Conservation (phyloP, 2,113 vertebrate species). For the Cynopterus brachyotis region DNA sequence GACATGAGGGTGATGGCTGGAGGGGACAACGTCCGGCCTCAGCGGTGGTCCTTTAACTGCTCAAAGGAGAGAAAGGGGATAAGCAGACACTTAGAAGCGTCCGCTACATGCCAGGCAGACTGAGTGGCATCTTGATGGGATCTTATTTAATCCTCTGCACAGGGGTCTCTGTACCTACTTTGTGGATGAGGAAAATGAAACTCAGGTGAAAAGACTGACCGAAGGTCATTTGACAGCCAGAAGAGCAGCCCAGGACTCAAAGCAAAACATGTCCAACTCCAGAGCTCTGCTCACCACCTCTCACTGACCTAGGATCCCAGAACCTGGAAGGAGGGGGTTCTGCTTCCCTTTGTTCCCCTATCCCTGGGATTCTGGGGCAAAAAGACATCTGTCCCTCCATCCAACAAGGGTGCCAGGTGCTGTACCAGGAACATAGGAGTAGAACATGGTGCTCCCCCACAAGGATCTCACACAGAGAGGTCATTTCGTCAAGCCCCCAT, state of each 20-base stretch:
- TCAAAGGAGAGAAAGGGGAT: neutral
- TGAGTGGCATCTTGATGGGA: fast-evolving
- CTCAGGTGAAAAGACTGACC: neutral
- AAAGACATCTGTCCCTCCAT: neutral
- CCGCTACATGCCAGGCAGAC: neutral
- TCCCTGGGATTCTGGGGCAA: neutral
- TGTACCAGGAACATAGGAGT: neutral
- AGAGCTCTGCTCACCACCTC: neutral
- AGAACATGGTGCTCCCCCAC: neutral
- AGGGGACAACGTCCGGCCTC: neutral
- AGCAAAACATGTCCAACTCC: neutral
- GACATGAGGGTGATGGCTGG: neutral
- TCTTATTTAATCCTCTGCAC: neutral
- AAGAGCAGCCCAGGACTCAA: neutral
- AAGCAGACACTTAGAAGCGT: neutral
- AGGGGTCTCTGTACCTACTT: neutral
- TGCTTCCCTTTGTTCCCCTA: neutral
- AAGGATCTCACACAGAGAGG: neutral
- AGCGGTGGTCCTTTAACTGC: neutral
- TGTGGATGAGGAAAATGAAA: neutral
- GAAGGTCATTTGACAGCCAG: neutral
- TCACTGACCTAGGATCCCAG: neutral
- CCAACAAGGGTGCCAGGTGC: neutral
- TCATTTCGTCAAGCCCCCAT: neutral
- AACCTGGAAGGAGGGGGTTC: neutral